Conservation (phyloP, 2,888 invertebrate genomes). For the Keiferia lycopersicella region DNA sequence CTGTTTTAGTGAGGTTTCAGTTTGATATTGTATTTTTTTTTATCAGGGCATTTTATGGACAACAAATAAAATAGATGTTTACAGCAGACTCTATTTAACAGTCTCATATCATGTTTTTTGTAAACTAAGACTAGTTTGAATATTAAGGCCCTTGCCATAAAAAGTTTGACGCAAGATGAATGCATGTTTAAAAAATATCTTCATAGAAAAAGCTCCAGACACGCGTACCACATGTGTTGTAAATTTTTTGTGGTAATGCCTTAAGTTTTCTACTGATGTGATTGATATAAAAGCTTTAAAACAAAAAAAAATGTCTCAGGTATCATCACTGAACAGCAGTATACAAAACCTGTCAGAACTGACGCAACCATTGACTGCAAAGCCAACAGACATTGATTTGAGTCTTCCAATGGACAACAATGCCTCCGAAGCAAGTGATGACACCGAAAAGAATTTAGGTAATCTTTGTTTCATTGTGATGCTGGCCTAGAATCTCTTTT, state of each 20-base stretch:
- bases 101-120: neutral
- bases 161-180: no score
- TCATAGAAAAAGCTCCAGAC: no score
- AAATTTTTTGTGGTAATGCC: no score
- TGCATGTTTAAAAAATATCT: no score
- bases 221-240: no score
- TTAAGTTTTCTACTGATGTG: neutral
- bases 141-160: no score
- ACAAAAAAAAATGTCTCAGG: slow-evolving; percentile 45
- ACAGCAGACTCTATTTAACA: no score
- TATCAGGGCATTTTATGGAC: neutral
- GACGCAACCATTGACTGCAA: slow-evolving; percentile 73
- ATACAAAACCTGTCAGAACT: slow-evolving; percentile 76
- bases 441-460: slow-evolving; percentile 75
- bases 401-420: slow-evolving; percentile 59
- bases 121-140: no score
- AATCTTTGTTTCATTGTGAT: slow-evolving; percentile 34
- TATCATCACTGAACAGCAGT: slow-evolving; percentile 75
- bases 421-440: slow-evolving; percentile 69
- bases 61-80: no score
- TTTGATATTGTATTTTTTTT: no score
- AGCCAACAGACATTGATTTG: slow-evolving; percentile 59
- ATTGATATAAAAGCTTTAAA: neutral
- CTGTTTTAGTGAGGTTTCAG: no score
- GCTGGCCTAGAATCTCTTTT: no score